A percentile compares a stretch with the other conserved stretches of the same genome.
Conservation (phyloP, 2,888 invertebrate species). For the Cabera pusaria region DNA sequence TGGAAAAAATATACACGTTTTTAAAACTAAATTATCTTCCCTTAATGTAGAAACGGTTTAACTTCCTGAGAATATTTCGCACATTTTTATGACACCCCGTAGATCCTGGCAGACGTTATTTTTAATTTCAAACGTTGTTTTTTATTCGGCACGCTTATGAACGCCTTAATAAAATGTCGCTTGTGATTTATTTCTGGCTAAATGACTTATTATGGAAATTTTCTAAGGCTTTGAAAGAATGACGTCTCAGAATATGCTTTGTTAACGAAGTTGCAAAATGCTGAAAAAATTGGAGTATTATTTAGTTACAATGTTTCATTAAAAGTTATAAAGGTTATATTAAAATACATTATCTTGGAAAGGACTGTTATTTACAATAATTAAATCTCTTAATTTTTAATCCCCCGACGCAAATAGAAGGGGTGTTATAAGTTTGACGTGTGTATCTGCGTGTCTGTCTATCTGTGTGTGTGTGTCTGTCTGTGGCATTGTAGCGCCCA, state of each 20-base stretch:
- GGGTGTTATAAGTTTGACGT: too few relatives aligned
- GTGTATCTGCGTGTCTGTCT: too few relatives aligned
- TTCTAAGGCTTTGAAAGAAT: constrained; percentile 9
- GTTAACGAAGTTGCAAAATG: too few relatives aligned
- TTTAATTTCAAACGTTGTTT: constrained; percentile 35
- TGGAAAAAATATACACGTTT: constrained; percentile 37
- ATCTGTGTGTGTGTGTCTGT: too few relatives aligned
- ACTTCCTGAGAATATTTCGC: constrained; percentile 39
- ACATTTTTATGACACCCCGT: constrained; percentile 41
- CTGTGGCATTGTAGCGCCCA: too few relatives aligned
- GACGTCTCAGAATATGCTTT: constrained; percentile 3
- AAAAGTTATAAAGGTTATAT: too few relatives aligned
- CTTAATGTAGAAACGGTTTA: constrained; percentile 35
- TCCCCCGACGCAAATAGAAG: too few relatives aligned
- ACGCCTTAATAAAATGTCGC: constrained; percentile 24
- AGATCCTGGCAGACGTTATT: constrained; percentile 34
- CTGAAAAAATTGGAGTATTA: too few relatives aligned
- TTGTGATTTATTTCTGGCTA: constrained; percentile 29
- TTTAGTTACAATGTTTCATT: too few relatives aligned
- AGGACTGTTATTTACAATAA: too few relatives aligned
- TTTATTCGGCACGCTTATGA: constrained; percentile 22
- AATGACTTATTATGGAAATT: constrained; percentile 21
- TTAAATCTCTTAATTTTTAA: too few relatives aligned
- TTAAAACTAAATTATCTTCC: constrained; percentile 30
- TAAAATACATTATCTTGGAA: too few relatives aligned